Percentiles rank a stretch among this genome's conserved stretches.
These are phyloP conservation scores for Hylaeus volcanicus DNA, from an alignment of 1,140 invertebrate species.

Conservation along the genomic window DNA sequence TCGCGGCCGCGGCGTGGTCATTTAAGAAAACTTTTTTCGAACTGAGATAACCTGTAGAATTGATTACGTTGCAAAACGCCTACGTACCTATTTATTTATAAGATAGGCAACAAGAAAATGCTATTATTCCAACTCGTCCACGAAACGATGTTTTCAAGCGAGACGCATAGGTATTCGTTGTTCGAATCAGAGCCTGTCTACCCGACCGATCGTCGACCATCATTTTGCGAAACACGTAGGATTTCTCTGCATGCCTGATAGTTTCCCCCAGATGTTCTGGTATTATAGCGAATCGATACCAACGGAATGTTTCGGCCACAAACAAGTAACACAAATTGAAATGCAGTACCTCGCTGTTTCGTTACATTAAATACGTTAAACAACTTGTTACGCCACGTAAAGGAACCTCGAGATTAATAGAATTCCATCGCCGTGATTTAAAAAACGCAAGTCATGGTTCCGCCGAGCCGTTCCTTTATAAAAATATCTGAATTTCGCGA, in stretches of 20 bases:
- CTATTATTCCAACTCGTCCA: neutral
- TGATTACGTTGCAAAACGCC: neutral
- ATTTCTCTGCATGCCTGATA: slow-evolving; percentile 3
- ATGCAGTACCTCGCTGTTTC: slow-evolving; percentile 30
- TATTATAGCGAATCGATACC: slow-evolving; percentile 40
- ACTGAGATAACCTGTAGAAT: neutral
- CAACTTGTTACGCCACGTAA: no score
- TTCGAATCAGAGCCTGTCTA: neutral
- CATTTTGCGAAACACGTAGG: neutral
- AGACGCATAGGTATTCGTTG: neutral
- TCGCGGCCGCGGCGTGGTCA: no score
- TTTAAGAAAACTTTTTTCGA: no score
- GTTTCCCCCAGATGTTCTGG: slow-evolving; percentile 32
- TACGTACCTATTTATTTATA: no score
- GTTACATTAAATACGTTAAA: slow-evolving; percentile 34
- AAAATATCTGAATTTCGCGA: neutral
- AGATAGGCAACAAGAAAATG: neutral
- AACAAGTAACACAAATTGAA: slow-evolving; percentile 17
- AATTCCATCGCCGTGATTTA: no score
- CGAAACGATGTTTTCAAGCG: no score
- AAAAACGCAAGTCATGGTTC: no score
- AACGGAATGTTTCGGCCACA: slow-evolving; percentile 29
- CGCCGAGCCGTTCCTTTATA: no score
- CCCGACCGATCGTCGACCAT: neutral
- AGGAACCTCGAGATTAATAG: no score